These are phyloP conservation scores for Hydra vulgaris DNA, from an alignment of 30 jellyfish, hydroid and myxozoan species.

Conservation along the genomic window DNA sequence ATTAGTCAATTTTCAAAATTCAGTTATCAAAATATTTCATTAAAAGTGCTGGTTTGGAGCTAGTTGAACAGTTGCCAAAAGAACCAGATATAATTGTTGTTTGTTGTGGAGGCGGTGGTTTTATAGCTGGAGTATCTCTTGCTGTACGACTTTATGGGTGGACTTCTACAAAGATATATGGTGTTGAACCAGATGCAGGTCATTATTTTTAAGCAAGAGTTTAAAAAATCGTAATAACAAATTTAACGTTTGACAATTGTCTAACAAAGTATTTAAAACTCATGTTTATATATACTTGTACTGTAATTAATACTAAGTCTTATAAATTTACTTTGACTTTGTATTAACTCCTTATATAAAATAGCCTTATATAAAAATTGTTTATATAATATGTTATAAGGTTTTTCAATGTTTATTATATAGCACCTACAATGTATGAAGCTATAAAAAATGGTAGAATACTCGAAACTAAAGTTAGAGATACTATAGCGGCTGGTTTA, in stretches of 20 bases:
- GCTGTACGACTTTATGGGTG: slow-evolving; percentile 60
- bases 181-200: slow-evolving; percentile 86
- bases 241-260: no score
- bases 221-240: no score
- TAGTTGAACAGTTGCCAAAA: slow-evolving; percentile 23
- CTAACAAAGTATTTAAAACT: no score
- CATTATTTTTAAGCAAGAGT: not conserved
- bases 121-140: slow-evolving; percentile 77
- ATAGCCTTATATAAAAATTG: no score
- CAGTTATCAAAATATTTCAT: not conserved
- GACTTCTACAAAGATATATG: slow-evolving; percentile 60
- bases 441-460: slow-evolving; percentile 40
- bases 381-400: no score
- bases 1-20: no score
- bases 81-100: slow-evolving; percentile 75
- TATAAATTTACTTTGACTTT: no score
- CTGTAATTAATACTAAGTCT: no score
- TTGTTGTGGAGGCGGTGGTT: slow-evolving; percentile 99
- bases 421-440: slow-evolving; percentile 85
- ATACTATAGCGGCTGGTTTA: slow-evolving; percentile 81
- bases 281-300: no score
- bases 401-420: no score
- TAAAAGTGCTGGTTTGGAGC: slow-evolving; percentile 87
- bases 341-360: no score
- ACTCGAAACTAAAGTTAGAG: slow-evolving; percentile 23